Percentiles rank a stretch among this genome's conserved stretches.
Conservation (phyloP, 2,888 invertebrate species). For the Lasioglossum vierecki region DNA sequence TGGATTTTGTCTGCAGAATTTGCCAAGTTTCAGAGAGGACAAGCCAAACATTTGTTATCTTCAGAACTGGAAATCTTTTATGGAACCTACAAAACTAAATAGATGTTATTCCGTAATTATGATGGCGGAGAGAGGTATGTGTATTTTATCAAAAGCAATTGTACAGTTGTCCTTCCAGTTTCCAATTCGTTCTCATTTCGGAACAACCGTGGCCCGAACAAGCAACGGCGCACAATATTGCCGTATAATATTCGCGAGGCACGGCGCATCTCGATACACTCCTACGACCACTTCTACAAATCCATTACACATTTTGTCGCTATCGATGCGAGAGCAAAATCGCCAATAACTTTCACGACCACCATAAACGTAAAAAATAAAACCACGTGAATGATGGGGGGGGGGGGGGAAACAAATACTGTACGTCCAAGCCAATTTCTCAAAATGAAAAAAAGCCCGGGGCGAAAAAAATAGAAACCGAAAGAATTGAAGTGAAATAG, state of each 20-base stretch:
- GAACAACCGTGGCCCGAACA: too few species aligned
- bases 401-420: conserved; percentile 17
- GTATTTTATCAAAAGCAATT: neutral
- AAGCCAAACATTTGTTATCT: neutral
- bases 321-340: conserved; percentile 34
- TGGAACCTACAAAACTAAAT: neutral
- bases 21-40: neutral
- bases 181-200: neutral
- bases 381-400: conserved; percentile 24
- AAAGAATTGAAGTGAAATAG: neutral
- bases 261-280: conserved; percentile 18
- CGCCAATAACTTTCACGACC: conserved; percentile 35
- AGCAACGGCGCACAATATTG: neutral
- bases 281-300: conserved; percentile 23
- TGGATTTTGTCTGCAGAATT: neutral
- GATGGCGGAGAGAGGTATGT: neutral
- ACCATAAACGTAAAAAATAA: conserved; percentile 19
- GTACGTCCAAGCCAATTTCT: conserved; percentile 12
- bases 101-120: neutral
- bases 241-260: neutral
- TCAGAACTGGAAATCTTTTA: neutral
- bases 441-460: conserved; percentile 5
- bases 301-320: conserved; percentile 37
- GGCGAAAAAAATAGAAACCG: neutral
- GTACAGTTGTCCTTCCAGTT: neutral